Evolutionary conservation across 2,797 vertebrate genomes (phyloP), one percentile per base, ranked within the genome.

Genomic region (Xenentodon cancila): DNA sequence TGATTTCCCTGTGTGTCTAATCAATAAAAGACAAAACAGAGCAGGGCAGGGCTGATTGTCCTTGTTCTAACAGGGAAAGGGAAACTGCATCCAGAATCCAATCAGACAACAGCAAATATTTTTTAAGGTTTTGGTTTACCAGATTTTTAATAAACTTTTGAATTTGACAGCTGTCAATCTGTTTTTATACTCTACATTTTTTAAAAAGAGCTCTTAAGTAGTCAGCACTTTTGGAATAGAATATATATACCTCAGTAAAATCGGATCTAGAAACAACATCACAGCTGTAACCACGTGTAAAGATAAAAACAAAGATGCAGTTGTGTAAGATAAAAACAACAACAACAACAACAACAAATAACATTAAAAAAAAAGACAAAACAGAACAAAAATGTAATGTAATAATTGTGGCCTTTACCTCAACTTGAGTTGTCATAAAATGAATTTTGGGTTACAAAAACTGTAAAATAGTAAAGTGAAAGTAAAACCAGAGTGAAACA

Each of bases 1-100:
- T 81, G 81, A 87, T 86, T 88, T 81, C 60, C 68, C 48, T 59
- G 60, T 52, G 56, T 64, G 27, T 84, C 53, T 75, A 75, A 85
- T 89, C 89, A 81, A 91, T 89, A 79, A 48, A 58, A 82, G 77
- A 76, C 58, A 22, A 57, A 82, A 61, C 51, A 61, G 45, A 79
- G 69, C 62, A 50, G 64, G 71, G 46, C 53, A 63, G 18, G 55
- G 52, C 73, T 68, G 73, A 74, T 71, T 84, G 77, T 85, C 74
- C 75, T 88, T 81, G 71, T 71, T 75, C 49, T 72, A 71, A 43
- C 66, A 59, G 66, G 27, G 44, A 77, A 71, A 69, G 56, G 22
- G 7, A 44, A 58, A 48, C 40, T 43, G 52, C 53, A 73, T 48
- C 48, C 25, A 71, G 76, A 75, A 77, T 66, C 50, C 53, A 78